Percentiles rank a stretch among this genome's conserved stretches.
Evolutionary conservation across 35 echinoderm and acorn worm genomes (phyloP).

Genomic region (Strongylocentrotus purpuratus): DNA sequence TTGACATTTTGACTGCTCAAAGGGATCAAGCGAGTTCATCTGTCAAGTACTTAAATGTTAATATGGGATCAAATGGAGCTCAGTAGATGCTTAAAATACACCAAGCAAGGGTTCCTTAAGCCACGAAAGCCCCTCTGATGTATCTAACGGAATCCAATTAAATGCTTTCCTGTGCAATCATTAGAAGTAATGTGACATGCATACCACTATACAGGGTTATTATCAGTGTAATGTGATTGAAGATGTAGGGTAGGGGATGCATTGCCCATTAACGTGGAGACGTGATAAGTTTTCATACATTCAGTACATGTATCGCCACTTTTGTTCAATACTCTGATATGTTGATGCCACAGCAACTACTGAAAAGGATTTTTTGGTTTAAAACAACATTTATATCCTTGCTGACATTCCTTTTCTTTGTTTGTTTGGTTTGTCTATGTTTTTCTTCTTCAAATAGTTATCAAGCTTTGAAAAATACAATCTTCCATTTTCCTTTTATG

Average conservation of each 20-base stretch:
- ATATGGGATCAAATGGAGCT: neutral
- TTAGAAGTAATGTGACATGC: constrained; percentile 17
- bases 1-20: constrained; percentile 5
- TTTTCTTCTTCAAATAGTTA: no score
- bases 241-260: neutral
- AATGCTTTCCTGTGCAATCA: constrained; percentile 4
- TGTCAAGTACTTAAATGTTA: neutral
- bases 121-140: neutral
- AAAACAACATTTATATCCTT: no score
- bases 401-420: no score
- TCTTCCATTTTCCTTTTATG: neutral
- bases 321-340: neutral
- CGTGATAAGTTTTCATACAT: no score
- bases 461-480: no score
- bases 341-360: no score
- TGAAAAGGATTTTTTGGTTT: no score
- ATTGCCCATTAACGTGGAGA: neutral
- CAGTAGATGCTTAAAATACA: neutral
- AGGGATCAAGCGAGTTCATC: neutral
- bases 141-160: neutral
- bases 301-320: neutral
- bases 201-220: neutral
- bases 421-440: no score
- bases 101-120: neutral
- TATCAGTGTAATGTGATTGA: neutral